phyloP scores from a whole-genome alignment of 2,113 vertebrate species.

The Struthio camelus region DNA sequence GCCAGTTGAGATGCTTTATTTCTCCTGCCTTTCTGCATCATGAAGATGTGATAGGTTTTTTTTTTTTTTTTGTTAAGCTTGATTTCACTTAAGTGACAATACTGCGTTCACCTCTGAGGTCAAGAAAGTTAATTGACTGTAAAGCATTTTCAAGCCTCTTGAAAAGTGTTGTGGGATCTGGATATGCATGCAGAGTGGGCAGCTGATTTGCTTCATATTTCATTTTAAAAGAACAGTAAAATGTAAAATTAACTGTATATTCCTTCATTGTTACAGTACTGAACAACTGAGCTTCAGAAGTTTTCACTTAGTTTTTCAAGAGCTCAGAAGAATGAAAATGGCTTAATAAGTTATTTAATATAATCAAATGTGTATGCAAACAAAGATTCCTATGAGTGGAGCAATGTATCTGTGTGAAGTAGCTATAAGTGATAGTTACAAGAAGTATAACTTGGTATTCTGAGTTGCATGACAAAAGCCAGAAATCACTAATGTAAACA shows the following conservation, averaged over 20 bases:
- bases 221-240: not conserved
- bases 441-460: not conserved
- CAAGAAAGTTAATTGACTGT: not conserved
- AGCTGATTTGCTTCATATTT: not conserved
- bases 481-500: not conserved
- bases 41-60: accelerated
- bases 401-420: not conserved
- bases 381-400: not conserved
- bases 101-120: not conserved
- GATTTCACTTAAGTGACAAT: not conserved
- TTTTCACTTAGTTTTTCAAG: not conserved
- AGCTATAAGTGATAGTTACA: not conserved
- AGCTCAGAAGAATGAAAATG: not conserved
- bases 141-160: not conserved
- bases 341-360: not conserved
- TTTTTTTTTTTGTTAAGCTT: not conserved
- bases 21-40: not conserved
- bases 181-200: not conserved
- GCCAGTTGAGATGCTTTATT: accelerated
- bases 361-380: not conserved
- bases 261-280: not conserved
- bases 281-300: not conserved
- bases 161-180: not conserved
- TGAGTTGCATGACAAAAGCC: not conserved
- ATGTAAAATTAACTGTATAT: not conserved